Percentiles rank a stretch among this genome's conserved stretches.
Conservation (phyloP, 2,888 invertebrate genomes). For the Lasius platythorax region DNA sequence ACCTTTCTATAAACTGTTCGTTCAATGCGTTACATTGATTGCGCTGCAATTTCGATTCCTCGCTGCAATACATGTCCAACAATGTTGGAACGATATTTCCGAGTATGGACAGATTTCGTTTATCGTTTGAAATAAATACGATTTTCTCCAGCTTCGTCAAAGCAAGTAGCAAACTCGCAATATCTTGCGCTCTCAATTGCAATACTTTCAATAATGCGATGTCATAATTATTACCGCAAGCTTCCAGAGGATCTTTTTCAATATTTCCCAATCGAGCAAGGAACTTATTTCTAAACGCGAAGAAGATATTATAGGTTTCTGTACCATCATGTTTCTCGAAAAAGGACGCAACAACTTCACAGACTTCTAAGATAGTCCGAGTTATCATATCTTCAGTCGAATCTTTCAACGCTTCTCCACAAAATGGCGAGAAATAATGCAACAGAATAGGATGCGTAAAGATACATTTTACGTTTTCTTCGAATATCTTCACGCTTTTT, state of each 20-base stretch:
- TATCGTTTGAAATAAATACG: slow-evolving; percentile 86
- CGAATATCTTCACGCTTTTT: slow-evolving; percentile 55
- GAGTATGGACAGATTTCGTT: slow-evolving; percentile 86
- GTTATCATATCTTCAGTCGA: slow-evolving; percentile 79
- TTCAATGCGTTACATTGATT: slow-evolving; percentile 63
- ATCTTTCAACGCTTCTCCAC: slow-evolving; percentile 76
- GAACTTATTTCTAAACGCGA: slow-evolving; percentile 88
- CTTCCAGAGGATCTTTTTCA: slow-evolving; percentile 82
- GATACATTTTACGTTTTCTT: slow-evolving; percentile 80
- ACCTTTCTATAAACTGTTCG: slow-evolving; percentile 70
- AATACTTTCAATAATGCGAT: slow-evolving; percentile 85
- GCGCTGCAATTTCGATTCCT: slow-evolving; percentile 50
- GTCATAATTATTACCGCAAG: slow-evolving; percentile 80
- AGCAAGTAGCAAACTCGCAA: slow-evolving; percentile 85
- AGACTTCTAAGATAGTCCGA: slow-evolving; percentile 78
- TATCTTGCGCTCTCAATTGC: slow-evolving; percentile 84
- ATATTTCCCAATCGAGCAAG: slow-evolving; percentile 86
- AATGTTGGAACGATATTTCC: slow-evolving; percentile 88
- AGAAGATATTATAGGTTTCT: slow-evolving; percentile 78
- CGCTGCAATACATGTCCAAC: slow-evolving; percentile 86
- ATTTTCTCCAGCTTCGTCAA: slow-evolving; percentile 84
- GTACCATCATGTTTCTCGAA: slow-evolving; percentile 51
- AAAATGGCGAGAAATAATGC: slow-evolving; percentile 83
- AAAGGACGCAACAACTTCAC: slow-evolving; percentile 70
- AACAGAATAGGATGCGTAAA: slow-evolving; percentile 85